Evolutionary conservation across 2,797 vertebrate species (phyloP).

Genomic region (Macroramphosus scolopax): DNA sequence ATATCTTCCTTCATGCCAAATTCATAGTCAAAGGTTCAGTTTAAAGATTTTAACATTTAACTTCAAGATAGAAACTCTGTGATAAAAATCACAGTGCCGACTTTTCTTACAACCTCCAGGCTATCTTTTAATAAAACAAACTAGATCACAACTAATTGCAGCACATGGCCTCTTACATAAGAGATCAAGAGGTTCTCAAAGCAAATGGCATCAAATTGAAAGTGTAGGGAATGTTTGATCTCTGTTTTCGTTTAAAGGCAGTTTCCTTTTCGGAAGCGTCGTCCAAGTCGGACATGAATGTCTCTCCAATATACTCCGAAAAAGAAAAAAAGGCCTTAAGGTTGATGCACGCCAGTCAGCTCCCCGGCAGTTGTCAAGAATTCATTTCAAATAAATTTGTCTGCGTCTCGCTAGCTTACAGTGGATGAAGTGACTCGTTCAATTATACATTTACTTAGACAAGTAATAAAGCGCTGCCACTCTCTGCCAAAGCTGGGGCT

Average conservation of each 20-base stretch:
- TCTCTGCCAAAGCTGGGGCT: constrained; percentile 57
- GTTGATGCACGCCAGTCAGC: constrained; percentile 24
- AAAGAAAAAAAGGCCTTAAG: constrained; percentile 2
- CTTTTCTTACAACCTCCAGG: constrained; percentile 41
- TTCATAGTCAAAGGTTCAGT: too few relatives aligned
- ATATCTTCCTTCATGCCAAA: too few relatives aligned
- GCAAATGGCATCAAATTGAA: constrained; percentile 56
- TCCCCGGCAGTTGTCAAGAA: constrained; percentile 12
- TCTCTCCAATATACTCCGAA: too few relatives aligned
- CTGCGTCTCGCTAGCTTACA: constrained; percentile 14
- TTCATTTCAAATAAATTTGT: constrained; percentile 27
- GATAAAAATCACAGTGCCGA: constrained; percentile 23
- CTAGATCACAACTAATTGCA: constrained; percentile 57
- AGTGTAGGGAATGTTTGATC: constrained; percentile 56
- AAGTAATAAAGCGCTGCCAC: constrained; percentile 65
- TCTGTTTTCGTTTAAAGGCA: constrained; percentile 57
- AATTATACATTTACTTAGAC: constrained; percentile 69
- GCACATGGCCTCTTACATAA: constrained; percentile 42
- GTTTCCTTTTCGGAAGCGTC: too few relatives aligned
- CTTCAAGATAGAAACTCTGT: background rate
- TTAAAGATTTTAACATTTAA: too few relatives aligned
- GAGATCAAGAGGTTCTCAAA: constrained; percentile 56
- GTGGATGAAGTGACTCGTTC: constrained; percentile 55
- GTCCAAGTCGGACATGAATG: constrained; percentile 26
- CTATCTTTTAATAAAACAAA: constrained; percentile 62